These are phyloP conservation scores for Nerophis ophidion DNA, from an alignment of 2,113 vertebrate species.

Conservation along the genomic window DNA sequence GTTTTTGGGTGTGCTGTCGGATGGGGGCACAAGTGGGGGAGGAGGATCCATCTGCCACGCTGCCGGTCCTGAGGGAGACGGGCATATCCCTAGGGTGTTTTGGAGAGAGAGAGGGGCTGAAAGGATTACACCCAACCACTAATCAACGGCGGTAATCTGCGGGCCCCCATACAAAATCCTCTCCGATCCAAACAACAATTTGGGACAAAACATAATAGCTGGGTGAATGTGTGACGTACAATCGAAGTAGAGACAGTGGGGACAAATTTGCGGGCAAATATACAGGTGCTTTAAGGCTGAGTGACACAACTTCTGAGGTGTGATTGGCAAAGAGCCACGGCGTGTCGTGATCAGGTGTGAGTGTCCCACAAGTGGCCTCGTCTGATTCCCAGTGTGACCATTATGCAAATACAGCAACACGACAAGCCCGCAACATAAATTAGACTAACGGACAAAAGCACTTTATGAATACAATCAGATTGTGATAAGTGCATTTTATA, in stretches of 20 bases:
- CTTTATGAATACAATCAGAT: conserved; percentile 42
- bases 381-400: conserved; percentile 72
- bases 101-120: conserved; percentile 69
- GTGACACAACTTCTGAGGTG: conserved; percentile 39
- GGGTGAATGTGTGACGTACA: conserved; percentile 19
- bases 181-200: conserved; percentile 63
- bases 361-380: conserved; percentile 73
- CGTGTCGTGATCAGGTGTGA: conserved; percentile 75
- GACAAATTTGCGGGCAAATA: conserved; percentile 37
- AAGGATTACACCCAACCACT: conserved; percentile 78
- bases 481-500: conserved; percentile 2
- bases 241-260: conserved; percentile 28
- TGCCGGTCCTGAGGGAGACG: conserved; percentile 69
- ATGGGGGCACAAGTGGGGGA: conserved; percentile 47
- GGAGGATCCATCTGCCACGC: conserved; percentile 76
- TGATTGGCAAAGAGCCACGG: conserved; percentile 66
- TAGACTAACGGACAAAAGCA: conserved; percentile 55
- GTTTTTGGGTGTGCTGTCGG: conserved; percentile 63
- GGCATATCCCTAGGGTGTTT: conserved; percentile 74
- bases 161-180: conserved; percentile 66
- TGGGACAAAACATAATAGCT: conserved; percentile 47
- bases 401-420: conserved; percentile 64
- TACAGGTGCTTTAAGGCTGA: conserved; percentile 49
- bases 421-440: conserved; percentile 58
- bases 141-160: conserved; percentile 77